Conservation (phyloP, 2,888 invertebrate genomes). For the Erynnis tages region DNA sequence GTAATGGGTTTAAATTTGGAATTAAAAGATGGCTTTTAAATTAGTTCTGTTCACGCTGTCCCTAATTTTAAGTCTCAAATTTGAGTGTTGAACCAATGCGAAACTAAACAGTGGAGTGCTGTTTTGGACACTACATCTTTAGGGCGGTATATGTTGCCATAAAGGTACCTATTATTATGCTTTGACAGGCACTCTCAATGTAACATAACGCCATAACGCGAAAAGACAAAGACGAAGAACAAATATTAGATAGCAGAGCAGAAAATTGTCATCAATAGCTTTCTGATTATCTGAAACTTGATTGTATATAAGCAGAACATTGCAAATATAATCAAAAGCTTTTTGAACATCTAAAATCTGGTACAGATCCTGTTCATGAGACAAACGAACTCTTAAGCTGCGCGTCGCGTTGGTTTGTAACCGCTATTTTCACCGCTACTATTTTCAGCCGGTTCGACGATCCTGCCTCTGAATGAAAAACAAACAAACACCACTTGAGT, state of each 20-base stretch:
- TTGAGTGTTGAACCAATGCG: neutral
- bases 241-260: too few relatives aligned
- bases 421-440: constrained; percentile 58
- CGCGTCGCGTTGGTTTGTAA: constrained; percentile 56
- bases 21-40: constrained; percentile 7
- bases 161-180: too few relatives aligned
- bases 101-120: too few relatives aligned
- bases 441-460: constrained; percentile 56
- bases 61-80: neutral
- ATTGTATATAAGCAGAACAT: too few relatives aligned
- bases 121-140: neutral
- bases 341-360: neutral
- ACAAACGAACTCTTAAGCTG: constrained; percentile 4
- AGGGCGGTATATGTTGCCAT: neutral
- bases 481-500: constrained; percentile 40
- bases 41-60: neutral
- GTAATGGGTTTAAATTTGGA: constrained; percentile 15
- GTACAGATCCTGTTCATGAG: constrained; percentile 5
- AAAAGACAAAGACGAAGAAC: too few relatives aligned
- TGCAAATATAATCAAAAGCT: constrained; percentile 13
- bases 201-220: too few relatives aligned
- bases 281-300: too few relatives aligned
- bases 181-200: too few relatives aligned
- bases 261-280: too few relatives aligned
- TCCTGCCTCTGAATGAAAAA: constrained; percentile 44